These are phyloP conservation scores for Phoebastria nigripes DNA, from an alignment of 2,797 vertebrate genomes.

Conservation along the genomic window DNA sequence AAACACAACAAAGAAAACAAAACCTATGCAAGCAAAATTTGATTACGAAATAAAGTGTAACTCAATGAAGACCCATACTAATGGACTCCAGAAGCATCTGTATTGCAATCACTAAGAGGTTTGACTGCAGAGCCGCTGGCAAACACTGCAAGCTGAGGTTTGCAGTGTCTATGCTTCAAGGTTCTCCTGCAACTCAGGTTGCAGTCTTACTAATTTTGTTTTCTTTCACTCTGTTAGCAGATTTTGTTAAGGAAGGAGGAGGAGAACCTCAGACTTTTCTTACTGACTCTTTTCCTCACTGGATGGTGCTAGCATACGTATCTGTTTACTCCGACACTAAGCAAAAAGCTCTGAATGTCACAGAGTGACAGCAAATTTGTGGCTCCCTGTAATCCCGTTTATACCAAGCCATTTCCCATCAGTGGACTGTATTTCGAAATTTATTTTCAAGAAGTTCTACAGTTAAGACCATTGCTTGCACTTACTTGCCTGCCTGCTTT, in stretches of 20 bases:
- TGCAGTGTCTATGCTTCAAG: background rate
- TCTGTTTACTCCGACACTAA: background rate
- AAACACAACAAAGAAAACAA: background rate
- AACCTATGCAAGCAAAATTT: background rate
- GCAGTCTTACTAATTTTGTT: background rate
- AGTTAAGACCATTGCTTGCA: background rate
- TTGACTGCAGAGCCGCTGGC: background rate
- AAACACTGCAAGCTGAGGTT: background rate
- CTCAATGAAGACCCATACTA: background rate
- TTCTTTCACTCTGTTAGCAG: background rate
- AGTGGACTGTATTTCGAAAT: background rate
- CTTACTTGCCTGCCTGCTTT: background rate
- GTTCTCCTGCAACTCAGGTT: background rate
- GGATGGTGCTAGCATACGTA: background rate
- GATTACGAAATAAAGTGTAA: background rate
- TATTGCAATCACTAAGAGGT: background rate
- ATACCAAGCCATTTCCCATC: background rate
- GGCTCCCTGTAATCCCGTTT: background rate
- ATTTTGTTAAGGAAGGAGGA: background rate
- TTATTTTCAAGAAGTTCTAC: background rate
- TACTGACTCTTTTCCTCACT: background rate
- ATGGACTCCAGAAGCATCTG: background rate
- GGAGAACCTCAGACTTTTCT: background rate
- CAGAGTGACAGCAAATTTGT: background rate
- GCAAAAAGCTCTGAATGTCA: background rate